A percentile compares a stretch with the other conserved stretches of the same genome.
Conservation (phyloP, 2,113 vertebrate genomes). For the Callaeas wilsoni region DNA sequence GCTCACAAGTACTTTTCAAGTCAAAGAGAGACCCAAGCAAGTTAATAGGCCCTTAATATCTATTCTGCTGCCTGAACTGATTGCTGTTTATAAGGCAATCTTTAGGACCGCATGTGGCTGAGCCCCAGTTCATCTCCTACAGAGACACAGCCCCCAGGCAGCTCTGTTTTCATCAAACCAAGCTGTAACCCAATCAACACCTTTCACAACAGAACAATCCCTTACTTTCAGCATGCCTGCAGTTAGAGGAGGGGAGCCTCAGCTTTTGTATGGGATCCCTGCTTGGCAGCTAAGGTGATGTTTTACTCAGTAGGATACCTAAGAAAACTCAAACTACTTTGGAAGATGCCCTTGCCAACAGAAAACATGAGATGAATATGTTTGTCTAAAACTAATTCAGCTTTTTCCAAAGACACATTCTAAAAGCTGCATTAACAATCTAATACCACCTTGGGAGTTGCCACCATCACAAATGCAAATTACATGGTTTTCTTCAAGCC, state of each 20-base stretch:
- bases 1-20: constrained; percentile 61
- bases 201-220: constrained; percentile 62
- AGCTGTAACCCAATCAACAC: constrained; percentile 75
- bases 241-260: constrained; percentile 30
- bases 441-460: neutral
- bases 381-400: constrained; percentile 57
- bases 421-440: constrained; percentile 1
- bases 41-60: constrained; percentile 59
- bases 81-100: constrained; percentile 71
- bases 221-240: constrained; percentile 18
- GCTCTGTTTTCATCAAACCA: constrained; percentile 72
- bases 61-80: constrained; percentile 59
- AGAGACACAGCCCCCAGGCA: constrained; percentile 74
- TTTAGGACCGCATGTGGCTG: constrained; percentile 58
- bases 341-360: constrained; percentile 21
- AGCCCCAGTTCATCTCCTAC: constrained; percentile 68
- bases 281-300: constrained; percentile 66
- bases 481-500: neutral
- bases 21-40: constrained; percentile 69
- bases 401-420: neutral
- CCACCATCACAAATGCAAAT: constrained; percentile 22
- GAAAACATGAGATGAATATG: constrained; percentile 53
- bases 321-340: constrained; percentile 6
- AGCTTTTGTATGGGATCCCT: constrained; percentile 58
- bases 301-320: constrained; percentile 46